A percentile compares a stretch with the other conserved stretches of the same genome.
Evolutionary conservation across 2,113 vertebrate genomes (phyloP).

Genomic region (Canis aureus): DNA sequence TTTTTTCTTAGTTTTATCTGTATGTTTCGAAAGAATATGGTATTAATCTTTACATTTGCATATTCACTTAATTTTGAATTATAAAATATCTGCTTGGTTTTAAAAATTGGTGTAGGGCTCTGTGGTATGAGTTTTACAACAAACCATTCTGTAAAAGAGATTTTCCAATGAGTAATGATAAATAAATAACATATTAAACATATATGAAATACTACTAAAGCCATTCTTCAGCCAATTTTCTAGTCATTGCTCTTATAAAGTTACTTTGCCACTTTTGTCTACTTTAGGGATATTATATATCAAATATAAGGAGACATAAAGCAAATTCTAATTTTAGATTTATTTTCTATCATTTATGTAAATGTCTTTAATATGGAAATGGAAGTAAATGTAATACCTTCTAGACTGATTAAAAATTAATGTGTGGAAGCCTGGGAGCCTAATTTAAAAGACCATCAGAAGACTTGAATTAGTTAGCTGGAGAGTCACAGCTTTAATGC

Average conservation of each 20-base stretch:
- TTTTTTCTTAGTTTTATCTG: constrained; percentile 23
- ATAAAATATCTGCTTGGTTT: not conserved
- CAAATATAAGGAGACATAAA: constrained; percentile 47
- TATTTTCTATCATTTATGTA: constrained; percentile 61
- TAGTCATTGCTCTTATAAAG: constrained; percentile 14
- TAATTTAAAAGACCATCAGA: constrained; percentile 64
- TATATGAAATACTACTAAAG: constrained; percentile 15
- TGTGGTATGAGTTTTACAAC: constrained; percentile 2
- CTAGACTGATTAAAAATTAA: constrained; percentile 70
- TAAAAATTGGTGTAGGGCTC: constrained; percentile 41
- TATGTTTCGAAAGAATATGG: constrained; percentile 50
- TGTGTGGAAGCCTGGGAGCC: not conserved
- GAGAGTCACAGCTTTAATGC: not conserved
- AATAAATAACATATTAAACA: constrained; percentile 44
- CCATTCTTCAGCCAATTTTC: constrained; percentile 6
- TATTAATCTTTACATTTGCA: constrained; percentile 45
- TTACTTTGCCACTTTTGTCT: not conserved
- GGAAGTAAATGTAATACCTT: constrained; percentile 59
- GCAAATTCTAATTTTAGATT: constrained; percentile 58
- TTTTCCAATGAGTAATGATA: constrained; percentile 45
- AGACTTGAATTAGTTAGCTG: constrained; percentile 42
- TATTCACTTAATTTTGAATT: constrained; percentile 30
- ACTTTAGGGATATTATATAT: not conserved
- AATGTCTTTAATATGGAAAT: constrained; percentile 74
- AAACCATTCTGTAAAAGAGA: not conserved